These are phyloP conservation scores for Muschampia plurimacula DNA, from an alignment of 2,888 invertebrate genomes.

Conservation along the genomic window DNA sequence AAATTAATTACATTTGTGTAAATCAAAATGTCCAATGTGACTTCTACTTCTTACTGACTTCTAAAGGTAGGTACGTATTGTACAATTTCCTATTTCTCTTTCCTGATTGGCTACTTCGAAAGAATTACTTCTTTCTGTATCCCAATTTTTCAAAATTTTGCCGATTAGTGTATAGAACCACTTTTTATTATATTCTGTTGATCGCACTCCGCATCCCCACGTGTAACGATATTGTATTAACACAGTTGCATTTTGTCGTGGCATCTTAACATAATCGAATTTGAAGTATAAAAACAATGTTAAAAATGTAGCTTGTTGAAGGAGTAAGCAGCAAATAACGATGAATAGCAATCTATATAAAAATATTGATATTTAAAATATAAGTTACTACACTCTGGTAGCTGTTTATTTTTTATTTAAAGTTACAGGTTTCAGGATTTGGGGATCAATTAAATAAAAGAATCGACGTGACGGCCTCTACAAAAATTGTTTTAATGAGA, in stretches of 20 bases:
- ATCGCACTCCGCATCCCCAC: slow-evolving; percentile 77
- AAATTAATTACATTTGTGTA: not conserved
- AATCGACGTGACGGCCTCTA: not conserved
- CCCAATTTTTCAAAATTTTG: slow-evolving; percentile 34
- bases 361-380: no score
- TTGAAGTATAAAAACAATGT: slow-evolving; percentile 56
- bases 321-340: slow-evolving; percentile 72
- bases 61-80: slow-evolving; percentile 32
- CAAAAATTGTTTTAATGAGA: not conserved
- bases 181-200: slow-evolving; percentile 51
- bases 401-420: not conserved
- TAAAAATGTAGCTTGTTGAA: slow-evolving; percentile 73
- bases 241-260: slow-evolving; percentile 77
- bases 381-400: not conserved
- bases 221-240: slow-evolving; percentile 66
- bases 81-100: slow-evolving; percentile 19
- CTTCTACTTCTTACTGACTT: slow-evolving; percentile 9
- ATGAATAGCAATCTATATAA: not conserved
- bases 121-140: slow-evolving; percentile 34
- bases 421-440: not conserved
- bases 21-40: slow-evolving; percentile 19
- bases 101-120: slow-evolving; percentile 35
- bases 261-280: slow-evolving; percentile 59
- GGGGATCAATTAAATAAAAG: no score
- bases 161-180: slow-evolving; percentile 29